Base-by-base conservation (phyloP, 2,888 invertebrate species). In the Strigamia transsilvanica region DNA sequence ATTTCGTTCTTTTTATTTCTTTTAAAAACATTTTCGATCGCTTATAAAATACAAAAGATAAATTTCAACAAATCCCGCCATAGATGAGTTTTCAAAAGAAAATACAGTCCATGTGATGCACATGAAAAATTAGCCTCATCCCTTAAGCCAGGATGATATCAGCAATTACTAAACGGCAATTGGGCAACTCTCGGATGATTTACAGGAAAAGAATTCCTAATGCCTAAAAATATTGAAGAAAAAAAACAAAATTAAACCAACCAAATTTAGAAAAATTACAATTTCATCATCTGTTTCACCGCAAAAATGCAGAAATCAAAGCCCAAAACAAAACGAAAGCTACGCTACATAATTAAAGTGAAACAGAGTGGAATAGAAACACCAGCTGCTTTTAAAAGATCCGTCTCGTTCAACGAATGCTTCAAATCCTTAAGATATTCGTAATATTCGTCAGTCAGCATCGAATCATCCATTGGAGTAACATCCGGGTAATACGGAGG, bases 51-150 rank as follows among this genome's bases (percentile, higher is more conserved):
- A 46, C 10, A 46, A 61, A 61, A 61, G n/a, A 61, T 61, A 61
- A 61, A 51, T 23, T 18, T 61, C 61, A 61, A 61, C 10, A 18
- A 12, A 61, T 61, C 61, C 61, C 3, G 9, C 23, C 61, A 61
- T 3, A 18, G 61, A 61, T 61, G 18, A 61, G 18, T n/a, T 61
- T 23, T 61, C 9, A 9, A 61, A 61, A 18, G n/a, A 61, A 61
- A 61, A 61, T 61, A 61, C 61, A 61, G n/a, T 23, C 18, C 61
- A 61, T 61, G 61, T 61, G 61, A 61, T 61, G 61, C 61, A 61
- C 61, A 61, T 61, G 61, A 61, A 61, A 61, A 21, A 23, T 61
- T 18, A 61, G 3, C 18, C 18, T 61, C 61, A 61, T 61, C 61
- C 21, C n/a, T 10, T 10, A 61, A 61, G n/a, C 23, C n/a, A 18